A percentile compares a stretch with the other conserved stretches of the same genome.
Conservation (phyloP, 2,888 invertebrate species). For the Cephus spinipes region DNA sequence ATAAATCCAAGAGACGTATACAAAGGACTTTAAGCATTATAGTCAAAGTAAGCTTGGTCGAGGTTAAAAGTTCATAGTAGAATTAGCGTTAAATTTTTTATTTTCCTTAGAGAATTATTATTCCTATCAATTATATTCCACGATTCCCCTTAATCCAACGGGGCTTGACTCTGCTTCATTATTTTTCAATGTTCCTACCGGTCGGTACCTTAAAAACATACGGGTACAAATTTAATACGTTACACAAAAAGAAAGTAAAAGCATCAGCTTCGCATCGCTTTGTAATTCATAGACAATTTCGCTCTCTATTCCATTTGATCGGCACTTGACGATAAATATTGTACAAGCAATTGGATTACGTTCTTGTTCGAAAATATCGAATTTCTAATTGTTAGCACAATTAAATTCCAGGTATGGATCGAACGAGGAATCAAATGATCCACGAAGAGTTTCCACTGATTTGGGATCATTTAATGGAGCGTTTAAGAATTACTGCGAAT, state of each 20-base stretch:
- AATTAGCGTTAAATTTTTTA: background rate
- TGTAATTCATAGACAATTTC: background rate
- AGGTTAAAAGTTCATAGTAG: background rate
- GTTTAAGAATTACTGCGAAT: background rate
- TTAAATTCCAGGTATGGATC: background rate
- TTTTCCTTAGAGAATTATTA: background rate
- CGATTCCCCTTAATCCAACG: background rate
- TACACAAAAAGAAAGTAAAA: background rate
- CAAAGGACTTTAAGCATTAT: background rate
- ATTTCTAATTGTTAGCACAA: background rate
- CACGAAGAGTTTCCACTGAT: background rate
- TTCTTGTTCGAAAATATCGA: background rate
- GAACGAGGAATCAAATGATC: background rate
- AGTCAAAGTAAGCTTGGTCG: background rate
- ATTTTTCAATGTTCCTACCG: background rate
- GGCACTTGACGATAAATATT: background rate
- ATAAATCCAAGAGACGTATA: conserved; percentile 48
- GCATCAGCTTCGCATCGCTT: background rate
- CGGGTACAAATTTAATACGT: background rate
- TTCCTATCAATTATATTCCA: background rate
- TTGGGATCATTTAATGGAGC: background rate
- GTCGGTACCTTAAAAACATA: background rate
- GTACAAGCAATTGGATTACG: background rate
- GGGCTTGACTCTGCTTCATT: background rate
- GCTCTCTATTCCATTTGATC: background rate